Conservation (phyloP, 2,888 invertebrate species). For the Platerodrilus igneus region DNA sequence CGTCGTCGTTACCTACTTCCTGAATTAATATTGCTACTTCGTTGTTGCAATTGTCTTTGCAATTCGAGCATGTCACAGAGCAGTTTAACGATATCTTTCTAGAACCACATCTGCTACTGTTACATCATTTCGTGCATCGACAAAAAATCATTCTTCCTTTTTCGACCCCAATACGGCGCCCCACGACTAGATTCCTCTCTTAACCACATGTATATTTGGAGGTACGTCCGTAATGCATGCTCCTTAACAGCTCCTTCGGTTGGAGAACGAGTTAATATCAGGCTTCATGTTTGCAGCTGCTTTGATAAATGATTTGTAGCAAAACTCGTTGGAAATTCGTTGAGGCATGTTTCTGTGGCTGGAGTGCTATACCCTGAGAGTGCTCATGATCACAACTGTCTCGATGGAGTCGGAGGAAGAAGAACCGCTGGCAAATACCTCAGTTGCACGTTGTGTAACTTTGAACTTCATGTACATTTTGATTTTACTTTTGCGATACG, state of each 20-base stretch:
- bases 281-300: slow-evolving; percentile 3
- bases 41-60: too few relatives aligned
- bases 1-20: too few relatives aligned
- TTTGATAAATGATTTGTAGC: slow-evolving; percentile 7
- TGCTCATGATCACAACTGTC: not conserved
- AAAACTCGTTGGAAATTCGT: too few relatives aligned
- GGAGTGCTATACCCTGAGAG: too few relatives aligned
- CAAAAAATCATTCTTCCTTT: too few relatives aligned
- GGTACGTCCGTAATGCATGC: slow-evolving; percentile 8
- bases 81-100: too few relatives aligned
- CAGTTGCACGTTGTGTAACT: slow-evolving; percentile 3
- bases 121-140: too few relatives aligned
- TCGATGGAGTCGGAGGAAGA: not conserved
- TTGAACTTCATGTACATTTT: slow-evolving; percentile 8
- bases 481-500: slow-evolving; percentile 11
- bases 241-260: slow-evolving; percentile 1
- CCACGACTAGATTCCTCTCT: too few relatives aligned
- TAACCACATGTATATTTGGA: slow-evolving; percentile 7
- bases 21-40: too few relatives aligned
- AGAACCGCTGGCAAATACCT: not conserved
- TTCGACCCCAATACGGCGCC: not conserved
- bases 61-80: too few relatives aligned
- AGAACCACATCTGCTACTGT: too few relatives aligned
- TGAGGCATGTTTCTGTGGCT: slow-evolving; percentile 6
- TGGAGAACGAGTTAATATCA: slow-evolving; percentile 2